A percentile compares a stretch with the other conserved stretches of the same genome.
These are phyloP conservation scores for Nasonia oneida DNA, from an alignment of 2,888 invertebrate genomes.

Conservation along the genomic window DNA sequence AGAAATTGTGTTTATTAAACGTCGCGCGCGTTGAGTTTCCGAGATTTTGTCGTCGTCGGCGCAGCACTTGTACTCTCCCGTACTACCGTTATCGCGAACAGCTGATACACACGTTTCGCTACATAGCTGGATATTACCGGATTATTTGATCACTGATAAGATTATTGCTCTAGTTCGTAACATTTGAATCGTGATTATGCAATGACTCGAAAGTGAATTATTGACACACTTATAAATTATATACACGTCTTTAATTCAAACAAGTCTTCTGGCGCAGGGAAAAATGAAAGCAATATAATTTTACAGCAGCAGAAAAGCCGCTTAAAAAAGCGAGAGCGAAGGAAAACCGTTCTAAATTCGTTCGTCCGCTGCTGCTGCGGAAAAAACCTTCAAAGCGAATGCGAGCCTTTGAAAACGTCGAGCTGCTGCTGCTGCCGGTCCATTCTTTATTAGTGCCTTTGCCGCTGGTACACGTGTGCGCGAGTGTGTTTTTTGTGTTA, in stretches of 20 bases:
- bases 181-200: not conserved
- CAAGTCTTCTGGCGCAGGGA: not conserved
- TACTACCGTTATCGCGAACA: not conserved
- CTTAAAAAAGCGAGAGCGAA: not conserved
- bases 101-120: not conserved
- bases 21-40: not conserved
- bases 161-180: no score
- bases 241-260: not conserved
- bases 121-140: no score
- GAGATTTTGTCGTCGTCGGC: no score
- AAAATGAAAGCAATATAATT: not conserved
- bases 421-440: not conserved
- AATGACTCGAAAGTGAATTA: not conserved
- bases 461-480: not conserved
- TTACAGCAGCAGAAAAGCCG: not conserved
- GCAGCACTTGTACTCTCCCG: no score
- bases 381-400: conserved; percentile 18
- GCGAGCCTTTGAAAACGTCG: conserved; percentile 13
- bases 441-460: conserved; percentile 10
- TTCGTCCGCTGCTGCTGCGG: not conserved
- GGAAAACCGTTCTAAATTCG: conserved; percentile 30
- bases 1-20: conserved; percentile 22
- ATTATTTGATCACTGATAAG: no score
- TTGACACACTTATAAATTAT: not conserved
- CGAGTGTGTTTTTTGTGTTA: not conserved